Evolutionary conservation across 1,140 invertebrate species (phyloP), one percentile per base, ranked within the genome.

Genomic region (Drusus annulatus): DNA sequence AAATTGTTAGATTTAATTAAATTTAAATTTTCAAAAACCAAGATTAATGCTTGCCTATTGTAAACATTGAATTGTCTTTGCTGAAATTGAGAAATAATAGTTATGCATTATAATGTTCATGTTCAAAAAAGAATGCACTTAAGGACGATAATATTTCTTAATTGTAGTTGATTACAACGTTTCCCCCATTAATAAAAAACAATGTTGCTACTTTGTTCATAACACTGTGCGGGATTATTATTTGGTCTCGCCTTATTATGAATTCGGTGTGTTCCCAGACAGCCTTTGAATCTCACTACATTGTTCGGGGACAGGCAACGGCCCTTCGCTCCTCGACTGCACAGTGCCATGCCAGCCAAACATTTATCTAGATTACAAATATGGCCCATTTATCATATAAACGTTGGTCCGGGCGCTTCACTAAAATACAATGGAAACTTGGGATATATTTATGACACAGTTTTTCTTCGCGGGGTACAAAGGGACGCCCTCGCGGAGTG

Each of bases 341-440:
- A 45, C 36, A 45, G 36, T 45, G 8, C 36, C 13, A 58, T 63
- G 69, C 76, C 63, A 54, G 78, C 78, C 82, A 79, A 80, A 78
- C 82, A 84, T 84, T 84, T 80, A 84, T 84, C 82, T 84, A 81
- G 80, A 84, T 84, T 84, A 84, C 80, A 81, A 84, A 84, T 84
- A 84, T 80, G 75, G 77, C 51, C 80, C 82, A 81, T 84, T 84
- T 84, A 84, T 84, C 82, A 81, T 81, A 80, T 75, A 69, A 83
- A 83, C 80, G 82, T 79, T 83, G 77, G 79, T 36, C 81, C 79
- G 56, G 76, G 58, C 81, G 81, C 74, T 80, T 80, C 78, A 80
- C 81, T 74, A 69, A 76, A 80, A 83, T 80, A 83, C 81, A 83
- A 83, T 83, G 71, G 76, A 65, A 68, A 76, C 79, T 83, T 74